phyloP scores from a whole-genome alignment of 2,797 vertebrate genomes.

The Microctenopoma stevenorrisi region DNA sequence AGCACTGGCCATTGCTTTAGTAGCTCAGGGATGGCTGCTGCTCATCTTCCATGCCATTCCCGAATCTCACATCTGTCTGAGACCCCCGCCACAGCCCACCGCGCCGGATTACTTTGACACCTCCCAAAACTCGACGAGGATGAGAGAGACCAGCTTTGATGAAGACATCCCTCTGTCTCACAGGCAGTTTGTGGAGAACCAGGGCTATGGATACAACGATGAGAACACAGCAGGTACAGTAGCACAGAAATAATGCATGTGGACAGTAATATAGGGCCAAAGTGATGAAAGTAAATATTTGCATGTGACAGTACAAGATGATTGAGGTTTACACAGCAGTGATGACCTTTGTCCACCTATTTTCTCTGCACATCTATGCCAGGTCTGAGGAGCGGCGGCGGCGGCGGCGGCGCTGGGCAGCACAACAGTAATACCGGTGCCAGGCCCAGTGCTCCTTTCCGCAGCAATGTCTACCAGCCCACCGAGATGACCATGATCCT shows the following conservation, averaged over 20 bases:
- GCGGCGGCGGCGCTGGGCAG: conserved; percentile 77
- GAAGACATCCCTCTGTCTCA: conserved; percentile 94
- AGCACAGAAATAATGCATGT: conserved; percentile 24
- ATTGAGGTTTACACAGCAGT: conserved; percentile 28
- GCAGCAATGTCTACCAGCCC: conserved; percentile 98
- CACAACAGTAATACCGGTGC: conserved; percentile 89
- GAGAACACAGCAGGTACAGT: conserved; percentile 89
- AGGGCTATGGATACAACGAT: conserved; percentile 94
- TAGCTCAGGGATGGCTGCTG: conserved; percentile 94
- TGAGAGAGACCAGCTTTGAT: conserved; percentile 96
- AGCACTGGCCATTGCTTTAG: conserved; percentile 91
- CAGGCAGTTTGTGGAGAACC: conserved; percentile 96
- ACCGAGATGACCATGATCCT: conserved; percentile 99
- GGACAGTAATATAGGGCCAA: conserved; percentile 58
- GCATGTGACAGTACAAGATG: conserved; percentile 33
- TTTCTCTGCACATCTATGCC: conserved; percentile 32
- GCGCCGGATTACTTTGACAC: conserved; percentile 97
- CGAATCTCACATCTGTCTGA: conserved; percentile 91
- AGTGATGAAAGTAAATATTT: conserved; percentile 55
- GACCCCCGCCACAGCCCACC: conserved; percentile 90
- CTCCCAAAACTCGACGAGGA: conserved; percentile 91
- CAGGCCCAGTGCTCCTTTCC: conserved; percentile 93
- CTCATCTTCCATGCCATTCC: conserved; percentile 94
- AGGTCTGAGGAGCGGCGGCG: conserved; percentile 85
- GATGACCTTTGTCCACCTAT: conserved; percentile 31